These are phyloP conservation scores for Drosophila putrida DNA, from an alignment of 2,888 invertebrate species.

Conservation along the genomic window DNA sequence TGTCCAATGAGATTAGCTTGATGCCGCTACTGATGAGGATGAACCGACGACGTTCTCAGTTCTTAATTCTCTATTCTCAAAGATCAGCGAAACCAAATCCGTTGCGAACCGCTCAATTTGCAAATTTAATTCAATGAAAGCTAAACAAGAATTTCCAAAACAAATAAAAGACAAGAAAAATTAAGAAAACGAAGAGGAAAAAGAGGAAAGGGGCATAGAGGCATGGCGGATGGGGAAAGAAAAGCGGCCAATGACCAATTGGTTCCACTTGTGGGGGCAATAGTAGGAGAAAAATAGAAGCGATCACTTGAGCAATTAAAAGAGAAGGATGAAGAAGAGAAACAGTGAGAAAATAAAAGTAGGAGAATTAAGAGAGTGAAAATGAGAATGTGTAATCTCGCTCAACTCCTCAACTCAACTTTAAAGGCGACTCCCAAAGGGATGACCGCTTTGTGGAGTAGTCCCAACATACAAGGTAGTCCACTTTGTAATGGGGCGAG, in stretches of 20 bases:
- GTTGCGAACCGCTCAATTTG: constrained; percentile 62
- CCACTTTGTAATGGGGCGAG: too few species aligned
- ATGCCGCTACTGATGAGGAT: constrained; percentile 47
- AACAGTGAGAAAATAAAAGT: not conserved
- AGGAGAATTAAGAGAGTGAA: not conserved
- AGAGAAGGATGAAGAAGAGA: not conserved
- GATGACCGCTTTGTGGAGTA: too few species aligned
- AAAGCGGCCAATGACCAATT: constrained; percentile 31
- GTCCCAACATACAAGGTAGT: too few species aligned
- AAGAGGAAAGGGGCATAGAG: too few species aligned
- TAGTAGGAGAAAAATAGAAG: not conserved
- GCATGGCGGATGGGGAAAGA: not conserved
- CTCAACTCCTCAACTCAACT: too few species aligned
- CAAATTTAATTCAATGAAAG: constrained; percentile 81
- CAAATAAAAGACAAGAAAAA: not conserved
- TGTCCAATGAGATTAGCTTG: constrained; percentile 45
- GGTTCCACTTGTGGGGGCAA: not conserved
- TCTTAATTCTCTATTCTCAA: constrained; percentile 1
- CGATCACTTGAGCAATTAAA: not conserved
- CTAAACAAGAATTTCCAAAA: not conserved
- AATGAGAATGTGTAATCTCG: too few species aligned
- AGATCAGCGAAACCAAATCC: constrained; percentile 48
- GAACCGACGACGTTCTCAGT: constrained; percentile 23
- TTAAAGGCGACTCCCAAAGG: too few species aligned
- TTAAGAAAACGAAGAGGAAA: not conserved